Conservation (phyloP, 1,140 invertebrate genomes). For the Penaeus japonicus region DNA sequence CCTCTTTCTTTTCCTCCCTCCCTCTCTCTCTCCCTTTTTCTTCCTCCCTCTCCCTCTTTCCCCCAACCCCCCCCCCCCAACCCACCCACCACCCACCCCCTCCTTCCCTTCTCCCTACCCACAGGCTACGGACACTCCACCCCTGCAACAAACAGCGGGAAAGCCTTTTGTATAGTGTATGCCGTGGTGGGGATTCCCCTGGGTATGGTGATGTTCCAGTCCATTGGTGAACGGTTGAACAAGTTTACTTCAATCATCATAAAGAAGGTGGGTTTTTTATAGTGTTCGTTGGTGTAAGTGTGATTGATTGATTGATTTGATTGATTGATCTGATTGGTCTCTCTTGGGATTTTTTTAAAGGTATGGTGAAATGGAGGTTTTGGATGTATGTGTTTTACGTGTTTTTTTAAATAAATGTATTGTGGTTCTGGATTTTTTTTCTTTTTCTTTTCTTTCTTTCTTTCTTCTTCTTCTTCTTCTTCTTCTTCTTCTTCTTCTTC, state of each 20-base stretch:
- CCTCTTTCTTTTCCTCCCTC: background rate
- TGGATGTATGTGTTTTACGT: too few species aligned
- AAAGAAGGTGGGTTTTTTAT: slow-evolving; percentile 72
- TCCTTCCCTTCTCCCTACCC: slow-evolving; percentile 2
- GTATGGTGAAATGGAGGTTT: too few species aligned
- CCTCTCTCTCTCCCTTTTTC: background rate
- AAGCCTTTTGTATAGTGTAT: slow-evolving; percentile 96
- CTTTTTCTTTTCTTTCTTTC: background rate
- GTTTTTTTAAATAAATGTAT: too few species aligned
- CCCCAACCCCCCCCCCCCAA: background rate
- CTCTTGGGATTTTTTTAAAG: too few species aligned
- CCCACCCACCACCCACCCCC: background rate
- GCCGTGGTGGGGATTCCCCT: slow-evolving; percentile 97
- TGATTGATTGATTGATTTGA: background rate
- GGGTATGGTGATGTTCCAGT: slow-evolving; percentile 96
- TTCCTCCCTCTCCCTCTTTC: background rate
- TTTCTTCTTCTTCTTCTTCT: background rate
- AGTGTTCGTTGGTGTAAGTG: background rate
- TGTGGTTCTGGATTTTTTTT: too few species aligned
- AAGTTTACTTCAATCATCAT: slow-evolving; percentile 87
- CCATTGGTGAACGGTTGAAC: slow-evolving; percentile 85
- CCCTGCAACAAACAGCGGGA: slow-evolving; percentile 89
- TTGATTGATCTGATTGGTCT: background rate
- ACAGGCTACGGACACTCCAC: slow-evolving; percentile 92
- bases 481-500: too few species aligned